A percentile compares a stretch with the other conserved stretches of the same genome.
These are phyloP conservation scores for Parapsyche elsis DNA, from an alignment of 1,140 invertebrate genomes.

Conservation along the genomic window DNA sequence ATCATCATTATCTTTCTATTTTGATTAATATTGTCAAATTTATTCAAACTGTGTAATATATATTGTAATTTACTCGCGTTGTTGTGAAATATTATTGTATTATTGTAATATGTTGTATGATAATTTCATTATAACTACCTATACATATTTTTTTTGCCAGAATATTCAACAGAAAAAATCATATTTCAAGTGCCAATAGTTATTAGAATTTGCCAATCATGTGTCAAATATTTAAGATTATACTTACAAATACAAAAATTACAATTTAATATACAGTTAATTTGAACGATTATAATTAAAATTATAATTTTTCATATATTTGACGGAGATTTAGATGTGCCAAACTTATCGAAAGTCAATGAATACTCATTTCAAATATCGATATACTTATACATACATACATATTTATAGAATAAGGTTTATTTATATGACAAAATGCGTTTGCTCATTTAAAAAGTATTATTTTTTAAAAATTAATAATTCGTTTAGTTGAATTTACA, in stretches of 20 bases:
- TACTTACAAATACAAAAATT: neutral
- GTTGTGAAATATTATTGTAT: neutral
- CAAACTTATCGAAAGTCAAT: conserved; percentile 26
- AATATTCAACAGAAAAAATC: neutral
- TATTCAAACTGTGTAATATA: neutral
- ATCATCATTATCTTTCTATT: neutral
- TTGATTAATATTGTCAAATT: neutral
- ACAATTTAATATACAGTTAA: too few species aligned
- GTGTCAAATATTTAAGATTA: neutral
- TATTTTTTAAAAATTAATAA: neutral
- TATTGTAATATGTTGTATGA: neutral
- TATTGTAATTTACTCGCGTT: neutral
- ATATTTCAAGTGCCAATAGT: neutral
- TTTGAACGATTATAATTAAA: neutral
- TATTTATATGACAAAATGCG: conserved; percentile 18
- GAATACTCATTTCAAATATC: conserved; percentile 13
- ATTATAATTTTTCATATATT: neutral
- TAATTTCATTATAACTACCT: neutral
- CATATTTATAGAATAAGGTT: conserved; percentile 14
- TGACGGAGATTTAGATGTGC: conserved; percentile 13
- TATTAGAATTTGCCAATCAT: neutral
- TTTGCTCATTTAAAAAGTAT: conserved; percentile 11
- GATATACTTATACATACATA: neutral
- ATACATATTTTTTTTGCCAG: neutral
- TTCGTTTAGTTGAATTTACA: neutral